These are phyloP conservation scores for Pipistrellus pipistrellus DNA, from an alignment of 2,797 vertebrate species.

Conservation along the genomic window DNA sequence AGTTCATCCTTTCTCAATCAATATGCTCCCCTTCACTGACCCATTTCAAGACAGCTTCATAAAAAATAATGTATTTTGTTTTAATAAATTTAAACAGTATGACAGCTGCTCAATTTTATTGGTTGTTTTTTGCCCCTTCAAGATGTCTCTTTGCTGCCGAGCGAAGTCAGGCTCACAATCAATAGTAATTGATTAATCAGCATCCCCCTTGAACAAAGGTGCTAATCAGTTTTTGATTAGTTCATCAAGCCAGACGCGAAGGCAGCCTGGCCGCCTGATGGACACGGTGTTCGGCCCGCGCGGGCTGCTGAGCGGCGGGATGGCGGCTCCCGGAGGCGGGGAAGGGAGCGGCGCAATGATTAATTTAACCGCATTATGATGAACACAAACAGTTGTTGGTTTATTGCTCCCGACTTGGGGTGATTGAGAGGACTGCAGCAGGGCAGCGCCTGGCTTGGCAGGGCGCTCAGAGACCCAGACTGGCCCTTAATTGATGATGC, in stretches of 20 bases:
- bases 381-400: slow-evolving; percentile 65
- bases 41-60: slow-evolving; percentile 87
- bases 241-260: slow-evolving; percentile 78
- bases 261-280: slow-evolving; percentile 55
- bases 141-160: slow-evolving; percentile 78
- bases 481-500: slow-evolving; percentile 34
- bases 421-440: slow-evolving; percentile 61
- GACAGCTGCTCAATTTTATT: slow-evolving; percentile 86
- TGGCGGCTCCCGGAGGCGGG: neutral
- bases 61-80: slow-evolving; percentile 87
- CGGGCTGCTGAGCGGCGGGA: neutral
- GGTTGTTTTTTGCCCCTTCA: slow-evolving; percentile 78
- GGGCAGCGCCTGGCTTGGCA: neutral
- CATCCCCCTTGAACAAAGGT: slow-evolving; percentile 85
- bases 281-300: slow-evolving; percentile 53
- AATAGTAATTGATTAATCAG: slow-evolving; percentile 85
- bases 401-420: slow-evolving; percentile 62
- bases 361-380: slow-evolving; percentile 30
- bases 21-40: slow-evolving; percentile 88
- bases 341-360: neutral
- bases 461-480: slow-evolving; percentile 4
- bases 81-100: slow-evolving; percentile 87
- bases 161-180: slow-evolving; percentile 75
- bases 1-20: slow-evolving; percentile 89
- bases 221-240: slow-evolving; percentile 82